Evolutionary conservation across 2,888 invertebrate genomes (phyloP), one percentile per base, ranked within the genome.

Genomic region (Acleris laterana): DNA sequence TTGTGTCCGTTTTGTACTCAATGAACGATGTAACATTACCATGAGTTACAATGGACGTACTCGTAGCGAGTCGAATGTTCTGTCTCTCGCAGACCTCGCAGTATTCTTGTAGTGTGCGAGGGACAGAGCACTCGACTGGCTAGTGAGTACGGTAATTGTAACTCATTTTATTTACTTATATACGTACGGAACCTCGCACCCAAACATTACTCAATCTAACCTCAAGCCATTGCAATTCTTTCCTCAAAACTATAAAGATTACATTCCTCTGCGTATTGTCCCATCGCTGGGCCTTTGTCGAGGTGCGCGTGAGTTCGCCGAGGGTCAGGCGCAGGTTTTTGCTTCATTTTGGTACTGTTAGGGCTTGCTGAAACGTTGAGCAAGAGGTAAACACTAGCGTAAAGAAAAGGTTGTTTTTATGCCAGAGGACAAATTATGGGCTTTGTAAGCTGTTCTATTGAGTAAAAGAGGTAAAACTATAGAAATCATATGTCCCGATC

Each of bases 231-330:
- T 42, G 25, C 17, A 25, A 44, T 11, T 56, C 22, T 25, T 42
- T 22, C 42, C 22, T 44, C 57, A 9, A 44, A 20, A 57, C 11
- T 17, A 22, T 46, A 57, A 46, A 56, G 22, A 17, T 46, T 25
- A 7, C 11, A 28, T 55, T 56, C 7, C 6, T 17, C 55, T 56
- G 49, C 19, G 6, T 7, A 46, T 38, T 62, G 38, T 56, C 56
- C 62, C 56, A 63, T 56, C 38, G 49, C 62, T 53, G 44, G 25
- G 53, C n/a, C 53, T 38, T 49, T 48, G 52, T 59, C 38, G 46
- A 59, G 52, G 32, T 59, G 53, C 19, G 28, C 64, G 64, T 60
- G 64, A 60, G 64, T 60, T 65, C 64, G 60, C 13, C 19, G n/a
- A 19, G 55, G 64, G 64, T 65, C 64, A 65, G 9, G 3, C 19